Evolutionary conservation across 2,888 invertebrate species (phyloP).

Genomic region (Caenorhabditis virilis): DNA sequence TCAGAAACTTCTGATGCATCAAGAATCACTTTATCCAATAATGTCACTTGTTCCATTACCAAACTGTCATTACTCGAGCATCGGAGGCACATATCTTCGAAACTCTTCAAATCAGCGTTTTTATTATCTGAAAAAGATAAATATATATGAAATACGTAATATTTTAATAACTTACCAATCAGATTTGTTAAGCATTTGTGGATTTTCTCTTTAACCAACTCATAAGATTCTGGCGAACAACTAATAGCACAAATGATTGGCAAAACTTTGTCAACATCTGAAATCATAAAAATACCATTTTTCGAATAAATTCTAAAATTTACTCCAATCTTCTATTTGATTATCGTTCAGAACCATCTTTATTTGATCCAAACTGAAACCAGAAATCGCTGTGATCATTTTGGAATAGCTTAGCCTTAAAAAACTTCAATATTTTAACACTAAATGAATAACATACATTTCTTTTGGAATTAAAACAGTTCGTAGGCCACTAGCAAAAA

Average conservation of each 20-base stretch:
- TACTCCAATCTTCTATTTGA: conserved; percentile 3
- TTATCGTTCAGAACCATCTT: conserved; percentile 10
- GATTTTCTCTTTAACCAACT: neutral
- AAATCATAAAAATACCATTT: conserved; percentile 1
- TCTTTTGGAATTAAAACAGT: neutral
- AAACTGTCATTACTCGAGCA: neutral
- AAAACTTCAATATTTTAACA: neutral
- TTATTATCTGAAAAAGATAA: neutral
- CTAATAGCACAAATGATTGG: conserved; percentile 22
- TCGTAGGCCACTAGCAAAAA: conserved; percentile 1
- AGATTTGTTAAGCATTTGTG: neutral
- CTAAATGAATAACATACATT: neutral
- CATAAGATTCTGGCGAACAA: conserved; percentile 5
- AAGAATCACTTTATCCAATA: neutral
- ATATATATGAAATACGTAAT: neutral
- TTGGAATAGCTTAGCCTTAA: conserved; percentile 1
- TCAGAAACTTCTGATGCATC: neutral
- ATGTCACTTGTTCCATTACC: conserved; percentile 5
- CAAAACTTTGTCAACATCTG: conserved; percentile 13
- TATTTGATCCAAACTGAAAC: conserved; percentile 5
- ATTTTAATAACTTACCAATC: neutral
- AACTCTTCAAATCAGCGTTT: conserved; percentile 7
- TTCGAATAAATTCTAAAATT: neutral
- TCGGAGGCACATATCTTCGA: conserved; percentile 7
- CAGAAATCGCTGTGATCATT: conserved; percentile 3